A percentile compares a stretch with the other conserved stretches of the same genome.
Conservation (phyloP, 2,888 invertebrate genomes). For the Mongoloraphidia duomilia region DNA sequence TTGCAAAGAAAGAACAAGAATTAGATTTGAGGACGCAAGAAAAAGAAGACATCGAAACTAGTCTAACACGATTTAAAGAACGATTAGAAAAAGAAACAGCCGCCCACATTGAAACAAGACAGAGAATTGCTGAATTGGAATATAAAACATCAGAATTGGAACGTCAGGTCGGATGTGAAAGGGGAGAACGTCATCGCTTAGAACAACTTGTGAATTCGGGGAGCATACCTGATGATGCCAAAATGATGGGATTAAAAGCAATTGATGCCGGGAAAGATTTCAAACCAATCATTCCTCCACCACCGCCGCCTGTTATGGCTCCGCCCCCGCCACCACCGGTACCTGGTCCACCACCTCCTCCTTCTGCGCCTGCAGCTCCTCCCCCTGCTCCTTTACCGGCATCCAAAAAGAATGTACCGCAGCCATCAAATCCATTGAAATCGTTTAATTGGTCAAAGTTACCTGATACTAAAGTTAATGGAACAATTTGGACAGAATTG, state of each 20-base stretch:
- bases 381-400: conserved; percentile 39
- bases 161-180: conserved; percentile 54
- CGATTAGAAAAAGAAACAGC: conserved; percentile 80
- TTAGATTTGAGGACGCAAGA: conserved; percentile 80
- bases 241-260: conserved; percentile 42
- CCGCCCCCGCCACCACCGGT: conserved; percentile 42
- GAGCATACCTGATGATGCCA: conserved; percentile 86
- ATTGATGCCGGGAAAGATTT: conserved; percentile 18
- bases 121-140: conserved; percentile 50
- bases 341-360: conserved; percentile 39
- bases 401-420: conserved; percentile 78
- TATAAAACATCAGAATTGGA: conserved; percentile 34
- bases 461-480: conserved; percentile 78
- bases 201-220: conserved; percentile 81
- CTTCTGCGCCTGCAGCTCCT: conserved; percentile 44
- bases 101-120: conserved; percentile 73
- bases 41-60: conserved; percentile 81
- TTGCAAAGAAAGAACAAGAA: conserved; percentile 88
- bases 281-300: conserved; percentile 27
- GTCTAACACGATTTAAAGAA: conserved; percentile 66
- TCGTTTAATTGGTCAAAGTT: conserved; percentile 97
- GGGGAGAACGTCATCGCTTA: conserved; percentile 65
- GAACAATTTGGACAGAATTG: conserved; percentile 89
- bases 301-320: conserved; percentile 22
- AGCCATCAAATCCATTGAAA: conserved; percentile 82